Evolutionary conservation across 2,113 vertebrate species (phyloP).

Genomic region (Trematomus loennbergii): DNA sequence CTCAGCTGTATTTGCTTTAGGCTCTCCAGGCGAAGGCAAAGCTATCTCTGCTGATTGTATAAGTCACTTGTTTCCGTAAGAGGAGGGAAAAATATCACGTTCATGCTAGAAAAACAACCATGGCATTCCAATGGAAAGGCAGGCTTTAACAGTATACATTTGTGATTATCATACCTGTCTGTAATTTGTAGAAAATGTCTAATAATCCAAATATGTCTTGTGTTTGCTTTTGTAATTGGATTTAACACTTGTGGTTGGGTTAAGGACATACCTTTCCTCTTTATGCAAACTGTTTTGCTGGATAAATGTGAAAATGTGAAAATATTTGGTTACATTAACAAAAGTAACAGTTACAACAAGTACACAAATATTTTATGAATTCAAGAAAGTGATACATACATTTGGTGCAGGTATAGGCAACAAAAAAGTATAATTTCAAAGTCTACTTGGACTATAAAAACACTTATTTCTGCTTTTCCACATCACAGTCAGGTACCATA

Average conservation of each 20-base stretch:
- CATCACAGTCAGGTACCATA: constrained; percentile 14
- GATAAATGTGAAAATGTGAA: neutral
- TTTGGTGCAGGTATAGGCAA: constrained; percentile 22
- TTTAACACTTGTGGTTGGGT: constrained; percentile 11
- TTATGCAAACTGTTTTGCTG: constrained; percentile 20
- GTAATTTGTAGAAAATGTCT: constrained; percentile 65
- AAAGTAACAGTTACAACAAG: neutral
- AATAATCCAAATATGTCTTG: constrained; percentile 50
- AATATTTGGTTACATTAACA: constrained; percentile 10
- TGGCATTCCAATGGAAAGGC: constrained; percentile 56
- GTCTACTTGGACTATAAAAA: constrained; percentile 15
- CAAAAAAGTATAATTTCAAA: constrained; percentile 5
- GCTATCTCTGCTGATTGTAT: constrained; percentile 66
- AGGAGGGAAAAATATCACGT: constrained; percentile 68
- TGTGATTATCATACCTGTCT: constrained; percentile 63
- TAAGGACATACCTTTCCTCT: neutral
- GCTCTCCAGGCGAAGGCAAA: constrained; percentile 31
- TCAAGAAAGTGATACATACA: constrained; percentile 31
- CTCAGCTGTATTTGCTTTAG: constrained; percentile 58
- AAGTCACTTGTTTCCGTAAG: constrained; percentile 66
- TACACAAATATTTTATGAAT: constrained; percentile 37
- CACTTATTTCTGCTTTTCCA: neutral
- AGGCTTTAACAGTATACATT: constrained; percentile 40
- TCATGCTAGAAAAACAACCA: constrained; percentile 62
- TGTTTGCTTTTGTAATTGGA: constrained; percentile 65